phyloP scores from a whole-genome alignment of 2,113 vertebrate species.

The Sturnus vulgaris region DNA sequence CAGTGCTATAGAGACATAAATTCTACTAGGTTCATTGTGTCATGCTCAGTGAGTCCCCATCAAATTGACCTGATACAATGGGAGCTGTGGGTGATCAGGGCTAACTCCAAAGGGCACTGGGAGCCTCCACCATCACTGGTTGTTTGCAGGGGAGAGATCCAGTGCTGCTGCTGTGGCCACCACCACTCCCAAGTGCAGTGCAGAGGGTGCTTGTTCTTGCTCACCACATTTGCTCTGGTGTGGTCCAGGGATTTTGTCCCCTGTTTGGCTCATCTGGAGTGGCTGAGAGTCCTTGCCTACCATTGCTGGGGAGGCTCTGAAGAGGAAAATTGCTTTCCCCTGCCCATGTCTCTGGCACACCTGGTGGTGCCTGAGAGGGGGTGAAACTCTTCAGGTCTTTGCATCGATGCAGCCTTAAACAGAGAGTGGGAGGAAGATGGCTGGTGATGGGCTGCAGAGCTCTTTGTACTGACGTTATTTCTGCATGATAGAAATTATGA shows the following conservation, averaged over 20 bases:
- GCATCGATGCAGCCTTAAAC: neutral
- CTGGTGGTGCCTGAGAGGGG: neutral
- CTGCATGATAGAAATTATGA: neutral
- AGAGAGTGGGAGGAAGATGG: neutral
- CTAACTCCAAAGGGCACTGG: neutral
- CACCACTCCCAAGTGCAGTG: rapidly evolving
- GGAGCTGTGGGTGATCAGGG: neutral
- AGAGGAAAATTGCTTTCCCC: neutral
- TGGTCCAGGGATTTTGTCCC: no score
- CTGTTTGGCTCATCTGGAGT: neutral
- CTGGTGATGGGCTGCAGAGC: neutral
- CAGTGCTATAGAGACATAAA: neutral
- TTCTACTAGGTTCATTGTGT: neutral
- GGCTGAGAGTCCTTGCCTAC: neutral
- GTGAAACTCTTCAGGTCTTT: neutral
- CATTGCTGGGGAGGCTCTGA: neutral
- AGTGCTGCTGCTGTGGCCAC: neutral
- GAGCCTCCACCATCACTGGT: neutral
- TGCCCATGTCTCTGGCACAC: neutral
- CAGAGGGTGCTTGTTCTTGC: rapidly evolving
- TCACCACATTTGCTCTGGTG: neutral
- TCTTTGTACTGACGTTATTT: neutral
- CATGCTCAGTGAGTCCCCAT: neutral
- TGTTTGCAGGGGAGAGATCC: neutral
- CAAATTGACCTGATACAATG: neutral